These are phyloP conservation scores for Drosophila merina DNA, from an alignment of 2,888 invertebrate species.

Conservation along the genomic window DNA sequence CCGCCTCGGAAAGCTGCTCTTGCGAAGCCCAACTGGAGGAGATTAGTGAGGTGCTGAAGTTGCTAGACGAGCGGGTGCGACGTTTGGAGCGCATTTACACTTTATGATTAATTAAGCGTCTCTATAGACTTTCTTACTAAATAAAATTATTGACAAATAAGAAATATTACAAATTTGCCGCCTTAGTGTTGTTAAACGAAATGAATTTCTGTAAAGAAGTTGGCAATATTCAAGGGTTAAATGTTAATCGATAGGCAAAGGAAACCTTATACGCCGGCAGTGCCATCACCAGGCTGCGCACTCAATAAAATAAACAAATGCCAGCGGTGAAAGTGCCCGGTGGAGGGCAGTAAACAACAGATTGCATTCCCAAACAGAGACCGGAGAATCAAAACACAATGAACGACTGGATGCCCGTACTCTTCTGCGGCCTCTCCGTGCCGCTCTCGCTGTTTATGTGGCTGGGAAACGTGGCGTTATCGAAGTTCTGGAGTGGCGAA, in stretches of 20 bases:
- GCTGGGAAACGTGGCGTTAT: slow-evolving; percentile 89
- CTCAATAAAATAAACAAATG: slow-evolving; percentile 31
- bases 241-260: background rate
- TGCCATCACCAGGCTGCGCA: background rate
- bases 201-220: background rate
- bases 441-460: slow-evolving; percentile 91
- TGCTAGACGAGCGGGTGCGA: slow-evolving; percentile 55
- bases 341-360: slow-evolving; percentile 6
- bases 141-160: background rate
- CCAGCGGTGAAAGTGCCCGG: slow-evolving; percentile 18
- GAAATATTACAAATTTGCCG: background rate
- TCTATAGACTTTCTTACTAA: background rate
- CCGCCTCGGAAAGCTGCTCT: slow-evolving; percentile 49
- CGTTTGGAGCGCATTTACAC: slow-evolving; percentile 52
- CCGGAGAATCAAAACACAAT: slow-evolving; percentile 5
- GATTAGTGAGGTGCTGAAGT: slow-evolving; percentile 38
- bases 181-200: background rate
- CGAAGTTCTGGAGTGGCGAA: slow-evolving; percentile 85
- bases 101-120: slow-evolving; percentile 15
- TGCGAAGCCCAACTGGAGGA: slow-evolving; percentile 57
- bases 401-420: slow-evolving; percentile 85
- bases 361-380: slow-evolving; percentile 3
- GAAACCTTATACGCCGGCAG: slow-evolving; percentile 1
- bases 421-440: slow-evolving; percentile 88
- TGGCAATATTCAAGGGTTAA: background rate